Percentiles rank a stretch among this genome's conserved stretches.
These are phyloP conservation scores for Ceratosolen solmsi DNA, from an alignment of 1,140 invertebrate genomes.

Conservation along the genomic window DNA sequence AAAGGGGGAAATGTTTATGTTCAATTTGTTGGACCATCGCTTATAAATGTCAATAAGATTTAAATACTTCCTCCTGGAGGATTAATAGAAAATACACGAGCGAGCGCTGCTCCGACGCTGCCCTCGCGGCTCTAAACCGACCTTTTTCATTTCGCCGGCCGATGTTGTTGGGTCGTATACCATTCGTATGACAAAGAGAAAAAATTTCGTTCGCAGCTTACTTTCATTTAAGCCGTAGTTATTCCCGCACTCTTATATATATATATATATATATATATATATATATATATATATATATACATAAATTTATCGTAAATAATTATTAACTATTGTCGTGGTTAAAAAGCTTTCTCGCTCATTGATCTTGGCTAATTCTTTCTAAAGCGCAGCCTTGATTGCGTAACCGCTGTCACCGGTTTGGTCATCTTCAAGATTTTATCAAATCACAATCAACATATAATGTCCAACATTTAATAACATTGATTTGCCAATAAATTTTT, in stretches of 20 bases:
- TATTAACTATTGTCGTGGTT: neutral
- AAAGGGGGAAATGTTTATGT: neutral
- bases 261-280: neutral
- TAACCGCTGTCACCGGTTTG: too few species aligned
- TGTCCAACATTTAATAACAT: neutral
- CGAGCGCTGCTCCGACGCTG: neutral
- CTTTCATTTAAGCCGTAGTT: neutral
- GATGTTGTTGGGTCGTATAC: neutral
- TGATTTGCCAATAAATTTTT: neutral
- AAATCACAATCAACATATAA: neutral
- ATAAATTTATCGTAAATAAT: neutral
- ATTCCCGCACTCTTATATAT: neutral
- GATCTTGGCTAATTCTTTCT: neutral
- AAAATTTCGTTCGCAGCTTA: neutral
- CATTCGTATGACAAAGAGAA: neutral
- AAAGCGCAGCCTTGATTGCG: too few species aligned
- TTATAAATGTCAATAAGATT: conserved; percentile 26
- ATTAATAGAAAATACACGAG: neutral
- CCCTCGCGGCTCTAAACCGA: neutral
- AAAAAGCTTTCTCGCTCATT: neutral
- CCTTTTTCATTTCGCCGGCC: neutral
- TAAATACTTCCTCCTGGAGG: neutral
- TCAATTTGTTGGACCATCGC: neutral
- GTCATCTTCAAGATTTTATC: too few species aligned
- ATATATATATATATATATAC: neutral